Conservation (phyloP, 2,888 invertebrate species). For the Pantelozetes paolii region DNA sequence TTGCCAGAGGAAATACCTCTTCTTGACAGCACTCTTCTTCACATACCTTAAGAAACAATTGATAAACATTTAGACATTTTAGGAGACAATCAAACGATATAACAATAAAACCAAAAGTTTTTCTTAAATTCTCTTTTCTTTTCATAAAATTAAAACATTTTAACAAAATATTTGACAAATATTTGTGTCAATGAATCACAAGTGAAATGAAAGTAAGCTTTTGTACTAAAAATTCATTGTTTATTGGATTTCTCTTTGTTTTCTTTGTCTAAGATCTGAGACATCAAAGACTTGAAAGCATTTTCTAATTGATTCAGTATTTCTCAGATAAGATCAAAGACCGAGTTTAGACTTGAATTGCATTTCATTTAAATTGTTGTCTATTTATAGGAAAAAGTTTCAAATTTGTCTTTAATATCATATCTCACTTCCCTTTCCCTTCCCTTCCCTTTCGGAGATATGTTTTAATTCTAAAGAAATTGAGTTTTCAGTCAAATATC, state of each 20-base stretch:
- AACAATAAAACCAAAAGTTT: not conserved
- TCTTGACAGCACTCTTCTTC: constrained; percentile 88
- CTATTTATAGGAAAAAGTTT: constrained; percentile 19
- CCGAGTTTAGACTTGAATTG: not conserved
- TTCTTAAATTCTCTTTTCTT: not conserved
- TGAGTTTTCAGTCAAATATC: not conserved
- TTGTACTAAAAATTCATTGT: not conserved
- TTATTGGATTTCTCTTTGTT: not conserved
- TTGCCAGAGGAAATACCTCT: constrained; percentile 85
- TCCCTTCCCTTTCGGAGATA: no score
- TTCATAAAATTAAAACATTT: not conserved
- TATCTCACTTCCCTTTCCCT: constrained; percentile 28
- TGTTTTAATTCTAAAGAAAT: not conserved
- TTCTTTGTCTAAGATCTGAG: not conserved
- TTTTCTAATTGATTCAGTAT: not conserved
- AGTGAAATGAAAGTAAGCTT: not conserved
- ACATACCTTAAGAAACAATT: constrained; percentile 67
- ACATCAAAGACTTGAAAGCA: not conserved
- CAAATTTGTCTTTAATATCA: constrained; percentile 11
- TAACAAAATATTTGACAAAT: no score
- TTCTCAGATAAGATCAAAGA: constrained; percentile 12
- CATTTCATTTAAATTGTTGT: not conserved
- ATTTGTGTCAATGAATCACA: not conserved
- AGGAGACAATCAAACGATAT: not conserved
- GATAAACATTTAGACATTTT: not conserved